A percentile compares a stretch with the other conserved stretches of the same genome.
Evolutionary conservation across 2,888 invertebrate genomes (phyloP).

Genomic region (Leucophenga montana): DNA sequence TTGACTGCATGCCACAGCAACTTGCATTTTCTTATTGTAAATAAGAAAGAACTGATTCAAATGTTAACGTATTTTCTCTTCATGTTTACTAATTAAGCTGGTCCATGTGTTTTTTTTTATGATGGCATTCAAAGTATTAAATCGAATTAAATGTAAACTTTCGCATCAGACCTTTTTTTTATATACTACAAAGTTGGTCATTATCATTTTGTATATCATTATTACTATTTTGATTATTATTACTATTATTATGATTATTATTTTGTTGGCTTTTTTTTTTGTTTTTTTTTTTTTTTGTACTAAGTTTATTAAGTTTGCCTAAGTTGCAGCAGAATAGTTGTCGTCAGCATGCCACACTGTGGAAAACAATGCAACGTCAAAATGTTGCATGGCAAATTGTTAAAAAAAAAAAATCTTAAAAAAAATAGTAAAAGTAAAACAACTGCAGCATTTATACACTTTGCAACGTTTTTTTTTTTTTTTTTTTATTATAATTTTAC

Average conservation of each 20-base stretch:
- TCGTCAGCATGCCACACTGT: not conserved
- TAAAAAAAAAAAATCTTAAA: not conserved
- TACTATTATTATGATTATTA: slow-evolving; percentile 1
- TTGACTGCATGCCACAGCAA: not conserved
- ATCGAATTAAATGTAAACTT: too few species aligned
- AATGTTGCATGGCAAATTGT: slow-evolving; percentile 14
- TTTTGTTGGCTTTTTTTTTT: not conserved
- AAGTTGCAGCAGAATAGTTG: slow-evolving; percentile 11
- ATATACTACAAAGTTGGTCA: not conserved
- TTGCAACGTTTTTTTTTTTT: too few species aligned
- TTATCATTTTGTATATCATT: not conserved
- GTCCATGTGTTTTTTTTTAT: too few species aligned
- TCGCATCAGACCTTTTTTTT: not conserved
- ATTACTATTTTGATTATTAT: slow-evolving; percentile 1
- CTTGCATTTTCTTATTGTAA: not conserved
- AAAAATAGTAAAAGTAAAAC: not conserved
- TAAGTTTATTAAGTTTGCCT: slow-evolving; percentile 28
- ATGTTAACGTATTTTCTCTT: too few species aligned
- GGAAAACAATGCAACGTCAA: not conserved
- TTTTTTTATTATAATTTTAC: too few species aligned
- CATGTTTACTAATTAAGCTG: too few species aligned
- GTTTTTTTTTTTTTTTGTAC: too few species aligned
- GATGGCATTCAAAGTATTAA: too few species aligned
- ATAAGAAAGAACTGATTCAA: not conserved
- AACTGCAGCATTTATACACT: not conserved